These are phyloP conservation scores for Argopecten irradians DNA, from an alignment of 1,140 invertebrate genomes.

Conservation along the genomic window DNA sequence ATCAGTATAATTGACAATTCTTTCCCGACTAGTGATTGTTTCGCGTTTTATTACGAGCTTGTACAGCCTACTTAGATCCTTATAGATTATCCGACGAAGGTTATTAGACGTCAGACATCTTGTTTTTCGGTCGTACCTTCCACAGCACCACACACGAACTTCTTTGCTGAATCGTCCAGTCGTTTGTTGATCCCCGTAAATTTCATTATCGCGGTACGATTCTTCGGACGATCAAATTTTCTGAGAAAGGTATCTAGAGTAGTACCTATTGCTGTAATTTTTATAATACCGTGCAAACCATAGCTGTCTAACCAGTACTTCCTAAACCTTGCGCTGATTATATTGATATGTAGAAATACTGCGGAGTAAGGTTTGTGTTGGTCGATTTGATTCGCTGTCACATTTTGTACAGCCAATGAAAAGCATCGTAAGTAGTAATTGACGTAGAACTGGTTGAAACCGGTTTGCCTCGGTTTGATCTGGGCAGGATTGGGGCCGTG, in stretches of 20 bases:
- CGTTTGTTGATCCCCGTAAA: conserved; percentile 20
- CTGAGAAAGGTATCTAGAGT: conserved; percentile 15
- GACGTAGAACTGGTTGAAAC: background rate
- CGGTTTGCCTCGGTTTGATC: background rate
- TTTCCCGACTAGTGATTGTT: no score
- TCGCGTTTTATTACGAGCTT: no score
- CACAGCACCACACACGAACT: conserved; percentile 64
- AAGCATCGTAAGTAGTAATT: background rate
- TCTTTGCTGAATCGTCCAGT: conserved; percentile 32
- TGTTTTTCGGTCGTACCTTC: conserved; percentile 58
- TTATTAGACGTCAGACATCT: conserved; percentile 52
- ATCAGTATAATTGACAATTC: no score
- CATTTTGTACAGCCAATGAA: background rate
- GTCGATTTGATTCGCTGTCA: conserved; percentile 2
- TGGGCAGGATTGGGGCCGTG: background rate
- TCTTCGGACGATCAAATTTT: background rate
- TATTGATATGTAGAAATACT: background rate
- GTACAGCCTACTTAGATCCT: no score
- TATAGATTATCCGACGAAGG: no score
- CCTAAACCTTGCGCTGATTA: background rate
- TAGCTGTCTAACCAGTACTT: background rate
- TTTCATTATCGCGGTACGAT: background rate
- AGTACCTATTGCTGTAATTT: background rate
- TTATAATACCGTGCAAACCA: background rate
- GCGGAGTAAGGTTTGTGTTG: background rate